phyloP scores from a whole-genome alignment of 2,888 invertebrate species.

The Melangyna quadrimaculata region DNA sequence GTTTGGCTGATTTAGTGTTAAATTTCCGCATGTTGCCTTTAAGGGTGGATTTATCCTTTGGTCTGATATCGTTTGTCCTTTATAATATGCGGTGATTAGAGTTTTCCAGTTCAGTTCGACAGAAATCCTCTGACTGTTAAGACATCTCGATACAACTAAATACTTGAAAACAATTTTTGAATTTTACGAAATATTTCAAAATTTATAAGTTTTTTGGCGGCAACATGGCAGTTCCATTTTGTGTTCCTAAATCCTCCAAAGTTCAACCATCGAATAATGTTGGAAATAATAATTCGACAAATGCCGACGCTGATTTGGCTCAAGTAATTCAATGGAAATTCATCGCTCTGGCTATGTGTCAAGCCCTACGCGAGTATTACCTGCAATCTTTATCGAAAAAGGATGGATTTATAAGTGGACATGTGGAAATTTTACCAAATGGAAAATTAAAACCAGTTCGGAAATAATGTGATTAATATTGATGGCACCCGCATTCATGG shows the following conservation, averaged over 20 bases:
- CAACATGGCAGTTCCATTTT: slow-evolving; percentile 79
- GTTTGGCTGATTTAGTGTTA: slow-evolving; percentile 60
- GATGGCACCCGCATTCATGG: background rate
- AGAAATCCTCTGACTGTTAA: slow-evolving; percentile 36
- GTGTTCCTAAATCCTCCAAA: slow-evolving; percentile 75
- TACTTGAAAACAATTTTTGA: slow-evolving; percentile 23
- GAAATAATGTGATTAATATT: slow-evolving; percentile 55
- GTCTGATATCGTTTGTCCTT: slow-evolving; percentile 35
- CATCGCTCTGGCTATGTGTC: slow-evolving; percentile 78
- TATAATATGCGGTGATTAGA: slow-evolving; percentile 58
- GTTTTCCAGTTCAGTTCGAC: slow-evolving; percentile 64
- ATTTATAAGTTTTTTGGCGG: slow-evolving; percentile 36
- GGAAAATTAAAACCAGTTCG: slow-evolving; percentile 73
- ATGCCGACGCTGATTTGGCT: slow-evolving; percentile 35
- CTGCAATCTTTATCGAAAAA: slow-evolving; percentile 72
- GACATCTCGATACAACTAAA: background rate
- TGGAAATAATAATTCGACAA: slow-evolving; percentile 13
- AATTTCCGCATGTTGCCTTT: slow-evolving; percentile 55
- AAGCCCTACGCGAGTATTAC: slow-evolving; percentile 78
- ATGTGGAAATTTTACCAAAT: slow-evolving; percentile 77
- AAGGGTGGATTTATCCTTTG: slow-evolving; percentile 44
- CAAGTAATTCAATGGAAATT: slow-evolving; percentile 77
- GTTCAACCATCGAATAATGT: slow-evolving; percentile 37
- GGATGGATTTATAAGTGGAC: slow-evolving; percentile 72
- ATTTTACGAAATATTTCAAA: slow-evolving; percentile 51